These are phyloP conservation scores for Tokudaia muenninki DNA, from an alignment of 2,797 vertebrate genomes.

Conservation along the genomic window DNA sequence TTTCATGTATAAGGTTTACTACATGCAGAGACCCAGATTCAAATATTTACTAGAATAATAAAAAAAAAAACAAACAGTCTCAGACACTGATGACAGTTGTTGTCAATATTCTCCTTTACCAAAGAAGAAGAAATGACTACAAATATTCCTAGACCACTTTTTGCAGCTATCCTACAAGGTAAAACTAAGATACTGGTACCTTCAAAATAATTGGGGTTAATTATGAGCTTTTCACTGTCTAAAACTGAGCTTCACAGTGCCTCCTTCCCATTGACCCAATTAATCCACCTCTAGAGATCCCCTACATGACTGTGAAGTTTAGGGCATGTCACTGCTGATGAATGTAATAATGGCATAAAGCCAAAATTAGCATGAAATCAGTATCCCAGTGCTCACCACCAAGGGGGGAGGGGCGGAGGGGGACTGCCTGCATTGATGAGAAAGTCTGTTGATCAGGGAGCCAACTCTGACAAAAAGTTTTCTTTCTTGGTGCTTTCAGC, in stretches of 20 bases:
- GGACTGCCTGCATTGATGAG: constrained; percentile 46
- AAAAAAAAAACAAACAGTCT: background rate
- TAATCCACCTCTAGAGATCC: constrained; percentile 60
- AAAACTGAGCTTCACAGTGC: constrained; percentile 1
- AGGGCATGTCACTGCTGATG: constrained; percentile 61
- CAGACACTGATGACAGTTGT: background rate
- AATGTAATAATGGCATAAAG: constrained; percentile 77
- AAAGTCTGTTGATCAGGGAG: background rate
- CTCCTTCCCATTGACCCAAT: constrained; percentile 6
- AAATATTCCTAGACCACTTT: background rate
- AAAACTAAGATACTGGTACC: background rate
- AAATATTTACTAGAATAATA: background rate
- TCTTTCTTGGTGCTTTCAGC: background rate
- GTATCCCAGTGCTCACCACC: constrained; percentile 56
- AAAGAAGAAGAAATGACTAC: background rate
- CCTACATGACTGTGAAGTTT: constrained; percentile 55
- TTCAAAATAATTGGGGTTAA: constrained; percentile 36
- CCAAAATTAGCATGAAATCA: constrained; percentile 79
- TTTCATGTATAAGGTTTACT: background rate
- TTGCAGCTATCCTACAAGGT: background rate
- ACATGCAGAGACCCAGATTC: background rate
- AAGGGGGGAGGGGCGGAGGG: constrained; percentile 23
- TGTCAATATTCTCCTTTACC: background rate
- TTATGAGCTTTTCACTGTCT: background rate
- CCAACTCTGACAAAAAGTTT: constrained; percentile 39